phyloP scores from a whole-genome alignment of 2,113 vertebrate species.

The Coreoperca whiteheadi region DNA sequence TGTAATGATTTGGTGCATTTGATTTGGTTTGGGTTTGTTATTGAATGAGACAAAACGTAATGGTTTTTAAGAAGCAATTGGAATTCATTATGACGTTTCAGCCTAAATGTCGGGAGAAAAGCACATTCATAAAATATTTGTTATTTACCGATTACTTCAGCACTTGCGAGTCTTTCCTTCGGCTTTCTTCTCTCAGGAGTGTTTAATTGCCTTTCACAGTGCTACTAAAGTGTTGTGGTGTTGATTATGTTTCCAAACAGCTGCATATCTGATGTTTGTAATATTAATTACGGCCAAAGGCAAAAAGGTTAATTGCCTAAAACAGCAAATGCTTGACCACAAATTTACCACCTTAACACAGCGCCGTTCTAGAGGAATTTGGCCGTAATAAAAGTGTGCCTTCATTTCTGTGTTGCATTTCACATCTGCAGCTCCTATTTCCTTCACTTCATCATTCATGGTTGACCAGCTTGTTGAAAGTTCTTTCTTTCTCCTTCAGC shows the following conservation, averaged over 20 bases:
- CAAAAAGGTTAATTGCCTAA: conserved; percentile 67
- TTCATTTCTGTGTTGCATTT: not conserved
- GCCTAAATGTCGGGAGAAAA: not conserved
- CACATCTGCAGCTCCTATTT: not conserved
- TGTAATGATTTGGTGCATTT: conserved; percentile 26
- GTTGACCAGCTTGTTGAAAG: not conserved
- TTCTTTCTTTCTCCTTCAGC: not conserved
- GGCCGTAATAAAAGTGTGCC: not conserved
- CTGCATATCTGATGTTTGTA: conserved; percentile 40
- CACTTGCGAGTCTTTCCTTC: not conserved
- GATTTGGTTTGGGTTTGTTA: conserved; percentile 11
- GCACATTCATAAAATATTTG: conserved; percentile 30
- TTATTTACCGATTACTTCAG: conserved; percentile 43
- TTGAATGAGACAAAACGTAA: not conserved
- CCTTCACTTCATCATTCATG: not conserved
- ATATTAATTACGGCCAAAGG: conserved; percentile 68
- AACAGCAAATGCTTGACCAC: conserved; percentile 47
- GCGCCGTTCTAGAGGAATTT: not conserved
- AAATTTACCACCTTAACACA: conserved; percentile 9
- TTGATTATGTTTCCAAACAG: conserved; percentile 42
- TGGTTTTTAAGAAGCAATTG: not conserved
- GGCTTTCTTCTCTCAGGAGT: conserved; percentile 23
- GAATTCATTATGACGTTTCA: conserved; percentile 16
- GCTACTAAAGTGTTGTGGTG: conserved; percentile 18
- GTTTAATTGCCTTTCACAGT: conserved; percentile 57